phyloP scores from a whole-genome alignment of 1,140 invertebrate species.

The Drosophila bifasciata region DNA sequence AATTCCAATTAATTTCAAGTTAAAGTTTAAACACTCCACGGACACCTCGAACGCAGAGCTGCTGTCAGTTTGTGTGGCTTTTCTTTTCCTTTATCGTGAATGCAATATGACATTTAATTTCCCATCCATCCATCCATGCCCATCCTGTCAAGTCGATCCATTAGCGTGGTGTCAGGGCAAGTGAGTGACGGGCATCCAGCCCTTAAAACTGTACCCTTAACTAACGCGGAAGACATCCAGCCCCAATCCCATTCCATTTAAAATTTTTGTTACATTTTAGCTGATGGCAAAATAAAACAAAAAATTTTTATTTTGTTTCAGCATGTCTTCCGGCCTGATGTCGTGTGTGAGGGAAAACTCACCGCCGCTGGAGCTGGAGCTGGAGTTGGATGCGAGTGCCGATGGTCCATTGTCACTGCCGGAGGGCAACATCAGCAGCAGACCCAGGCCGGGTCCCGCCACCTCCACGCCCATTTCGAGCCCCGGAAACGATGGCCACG shows the following conservation, averaged over 20 bases:
- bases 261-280: slow-evolving; percentile 15
- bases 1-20: too few relatives aligned
- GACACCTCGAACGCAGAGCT: not conserved
- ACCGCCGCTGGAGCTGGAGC: slow-evolving; percentile 81
- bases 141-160: slow-evolving; percentile 26
- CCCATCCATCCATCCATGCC: too few relatives aligned
- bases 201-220: not conserved
- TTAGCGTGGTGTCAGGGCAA: slow-evolving; percentile 35
- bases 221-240: slow-evolving; percentile 5
- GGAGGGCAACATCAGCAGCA: slow-evolving; percentile 33
- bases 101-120: slow-evolving; percentile 60
- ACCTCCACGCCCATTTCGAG: slow-evolving; percentile 69
- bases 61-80: slow-evolving; percentile 11
- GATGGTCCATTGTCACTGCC: slow-evolving; percentile 74
- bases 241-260: slow-evolving; percentile 1
- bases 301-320: slow-evolving; percentile 52
- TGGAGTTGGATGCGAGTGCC: slow-evolving; percentile 68
- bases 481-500: slow-evolving; percentile 52
- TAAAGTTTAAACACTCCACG: too few relatives aligned
- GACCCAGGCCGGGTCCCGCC: slow-evolving; percentile 26
- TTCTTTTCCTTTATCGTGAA: slow-evolving; percentile 26
- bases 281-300: slow-evolving; percentile 28
- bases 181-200: slow-evolving; percentile 22
- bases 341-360: slow-evolving; percentile 86
- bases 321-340: slow-evolving; percentile 84